phyloP scores from a whole-genome alignment of 2,797 vertebrate genomes.

The Liasis olivaceus region DNA sequence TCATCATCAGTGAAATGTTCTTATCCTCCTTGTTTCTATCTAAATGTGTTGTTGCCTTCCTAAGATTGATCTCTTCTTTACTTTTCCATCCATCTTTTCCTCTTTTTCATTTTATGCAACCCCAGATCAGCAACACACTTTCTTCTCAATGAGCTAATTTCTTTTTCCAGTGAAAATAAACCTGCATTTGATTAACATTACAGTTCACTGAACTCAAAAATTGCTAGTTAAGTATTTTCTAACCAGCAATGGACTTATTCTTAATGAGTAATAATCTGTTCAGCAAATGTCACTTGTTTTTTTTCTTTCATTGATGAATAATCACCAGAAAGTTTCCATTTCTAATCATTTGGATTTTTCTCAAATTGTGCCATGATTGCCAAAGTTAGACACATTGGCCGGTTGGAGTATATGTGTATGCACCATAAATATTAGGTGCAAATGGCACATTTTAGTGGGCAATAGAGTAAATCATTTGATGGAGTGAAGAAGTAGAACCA shows the following conservation, averaged over 20 bases:
- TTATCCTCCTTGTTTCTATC: neutral
- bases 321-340: constrained; percentile 42
- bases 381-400: neutral
- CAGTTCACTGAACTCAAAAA: constrained; percentile 42
- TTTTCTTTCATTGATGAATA: constrained; percentile 53
- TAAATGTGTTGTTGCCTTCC: neutral
- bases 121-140: neutral
- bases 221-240: constrained; percentile 47
- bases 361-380: constrained; percentile 51
- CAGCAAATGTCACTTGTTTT: constrained; percentile 53
- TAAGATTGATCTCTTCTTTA: neutral
- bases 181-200: constrained; percentile 60
- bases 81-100: neutral
- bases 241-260: constrained; percentile 53
- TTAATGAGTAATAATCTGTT: constrained; percentile 63
- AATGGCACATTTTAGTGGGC: neutral
- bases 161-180: constrained; percentile 33
- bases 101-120: neutral
- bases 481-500: neutral
- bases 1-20: neutral
- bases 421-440: constrained; percentile 41
- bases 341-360: constrained; percentile 30
- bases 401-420: constrained; percentile 30
- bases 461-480: neutral
- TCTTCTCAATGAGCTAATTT: constrained; percentile 32